phyloP scores from a whole-genome alignment of 2,797 vertebrate species.

The Notoglanidium macrostoma region DNA sequence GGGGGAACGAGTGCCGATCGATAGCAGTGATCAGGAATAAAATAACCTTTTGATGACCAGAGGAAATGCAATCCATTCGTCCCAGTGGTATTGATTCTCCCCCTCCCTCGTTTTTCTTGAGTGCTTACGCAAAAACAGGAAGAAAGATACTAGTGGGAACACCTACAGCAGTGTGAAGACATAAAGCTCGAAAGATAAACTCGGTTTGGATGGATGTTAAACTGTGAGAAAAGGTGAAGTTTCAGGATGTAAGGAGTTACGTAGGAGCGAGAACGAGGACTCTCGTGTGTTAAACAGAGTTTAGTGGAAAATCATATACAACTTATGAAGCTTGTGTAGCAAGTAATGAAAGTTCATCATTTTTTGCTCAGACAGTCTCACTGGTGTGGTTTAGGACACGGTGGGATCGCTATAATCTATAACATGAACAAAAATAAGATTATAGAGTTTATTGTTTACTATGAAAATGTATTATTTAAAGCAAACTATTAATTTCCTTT shows the following conservation, averaged over 20 bases:
- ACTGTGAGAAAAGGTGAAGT: neutral
- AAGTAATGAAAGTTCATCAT: neutral
- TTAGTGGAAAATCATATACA: neutral
- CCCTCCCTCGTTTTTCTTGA: constrained; percentile 1
- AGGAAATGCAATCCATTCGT: constrained; percentile 84
- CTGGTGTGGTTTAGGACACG: constrained; percentile 1
- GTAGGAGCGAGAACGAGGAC: neutral
- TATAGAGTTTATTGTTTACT: neutral
- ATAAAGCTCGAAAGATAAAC: neutral
- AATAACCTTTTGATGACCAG: constrained; percentile 92
- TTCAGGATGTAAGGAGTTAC: neutral
- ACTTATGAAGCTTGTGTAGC: neutral
- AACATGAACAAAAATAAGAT: neutral
- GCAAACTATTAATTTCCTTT: neutral
- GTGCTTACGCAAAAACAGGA: constrained; percentile 8
- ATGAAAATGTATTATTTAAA: neutral
- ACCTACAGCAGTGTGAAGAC: constrained; percentile 15
- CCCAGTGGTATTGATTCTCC: constrained; percentile 82
- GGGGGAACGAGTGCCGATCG: constrained; percentile 75
- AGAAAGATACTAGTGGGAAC: constrained; percentile 24
- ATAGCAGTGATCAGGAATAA: constrained; percentile 90
- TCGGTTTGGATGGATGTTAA: neutral
- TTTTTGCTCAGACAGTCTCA: neutral
- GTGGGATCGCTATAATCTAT: neutral
- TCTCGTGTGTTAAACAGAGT: neutral